Conservation (phyloP, 2,888 invertebrate species). For the Drosophila meridiana region DNA sequence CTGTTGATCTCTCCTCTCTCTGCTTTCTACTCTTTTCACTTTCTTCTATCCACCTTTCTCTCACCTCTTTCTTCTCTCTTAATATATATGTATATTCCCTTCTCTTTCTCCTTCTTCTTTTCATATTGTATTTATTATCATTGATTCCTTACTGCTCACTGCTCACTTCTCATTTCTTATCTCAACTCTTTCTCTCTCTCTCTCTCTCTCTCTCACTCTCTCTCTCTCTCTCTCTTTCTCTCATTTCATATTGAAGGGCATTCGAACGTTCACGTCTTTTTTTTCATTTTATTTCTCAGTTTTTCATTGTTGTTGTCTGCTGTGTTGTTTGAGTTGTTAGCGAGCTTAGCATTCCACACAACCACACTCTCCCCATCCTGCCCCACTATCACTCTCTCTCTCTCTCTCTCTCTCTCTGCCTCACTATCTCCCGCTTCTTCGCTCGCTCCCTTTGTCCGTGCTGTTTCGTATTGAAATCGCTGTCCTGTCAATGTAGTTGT, state of each 20-base stretch:
- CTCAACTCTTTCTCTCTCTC: no score
- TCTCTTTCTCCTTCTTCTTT: background rate
- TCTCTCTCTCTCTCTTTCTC: background rate
- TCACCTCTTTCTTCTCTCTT: background rate
- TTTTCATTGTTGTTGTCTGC: conserved; percentile 6
- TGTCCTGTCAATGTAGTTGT: conserved; percentile 59
- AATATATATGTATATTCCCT: background rate
- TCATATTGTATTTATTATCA: no score
- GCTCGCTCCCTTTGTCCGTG: background rate
- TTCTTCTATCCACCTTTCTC: background rate
- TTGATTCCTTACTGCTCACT: no score
- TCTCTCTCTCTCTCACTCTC: background rate
- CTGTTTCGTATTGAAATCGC: conserved; percentile 44
- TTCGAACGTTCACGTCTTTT: background rate
- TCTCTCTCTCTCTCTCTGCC: background rate
- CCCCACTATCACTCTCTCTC: background rate
- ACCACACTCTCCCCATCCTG: background rate
- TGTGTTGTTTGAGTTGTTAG: conserved; percentile 16
- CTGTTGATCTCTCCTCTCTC: no score
- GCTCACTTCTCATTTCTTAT: no score
- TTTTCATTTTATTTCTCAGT: background rate
- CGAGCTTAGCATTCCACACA: conserved; percentile 27
- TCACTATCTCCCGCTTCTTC: background rate
- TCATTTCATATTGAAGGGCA: background rate
- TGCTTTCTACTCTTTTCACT: background rate